Conservation (phyloP, 2,797 vertebrate genomes). For the Bradypodion pumilum region DNA sequence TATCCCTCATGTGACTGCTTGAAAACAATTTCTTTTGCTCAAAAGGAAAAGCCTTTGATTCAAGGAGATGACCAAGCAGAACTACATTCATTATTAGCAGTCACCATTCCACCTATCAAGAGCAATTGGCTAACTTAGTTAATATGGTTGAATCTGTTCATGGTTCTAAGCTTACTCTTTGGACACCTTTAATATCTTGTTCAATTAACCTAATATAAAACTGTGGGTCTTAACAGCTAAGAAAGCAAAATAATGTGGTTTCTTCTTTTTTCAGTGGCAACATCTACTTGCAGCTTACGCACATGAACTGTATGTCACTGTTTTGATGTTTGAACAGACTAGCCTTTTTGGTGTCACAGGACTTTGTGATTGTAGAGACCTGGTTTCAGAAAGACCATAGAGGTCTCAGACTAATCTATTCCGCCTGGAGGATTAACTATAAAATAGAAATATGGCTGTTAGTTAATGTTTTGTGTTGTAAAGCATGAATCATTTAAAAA, state of each 20-base stretch:
- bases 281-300: neutral
- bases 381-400: neutral
- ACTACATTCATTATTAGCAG: neutral
- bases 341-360: neutral
- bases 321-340: neutral
- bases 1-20: neutral
- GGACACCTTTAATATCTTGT: neutral
- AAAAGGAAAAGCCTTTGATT: too few relatives aligned
- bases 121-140: neutral
- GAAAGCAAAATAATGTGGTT: neutral
- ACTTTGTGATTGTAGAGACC: neutral
- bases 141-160: neutral
- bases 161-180: neutral
- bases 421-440: slow-evolving; percentile 54
- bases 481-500: slow-evolving; percentile 48
- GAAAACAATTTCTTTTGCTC: neutral
- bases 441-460: slow-evolving; percentile 51
- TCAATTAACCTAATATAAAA: neutral
- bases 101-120: neutral
- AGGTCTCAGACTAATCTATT: slow-evolving; percentile 52
- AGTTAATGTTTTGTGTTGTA: slow-evolving; percentile 71
- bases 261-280: neutral
- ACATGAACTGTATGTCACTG: neutral
- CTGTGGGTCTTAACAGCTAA: neutral
- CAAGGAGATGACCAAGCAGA: too few relatives aligned